These are phyloP conservation scores for Dendrolimus punctatus DNA, from an alignment of 1,140 invertebrate species.

Conservation along the genomic window DNA sequence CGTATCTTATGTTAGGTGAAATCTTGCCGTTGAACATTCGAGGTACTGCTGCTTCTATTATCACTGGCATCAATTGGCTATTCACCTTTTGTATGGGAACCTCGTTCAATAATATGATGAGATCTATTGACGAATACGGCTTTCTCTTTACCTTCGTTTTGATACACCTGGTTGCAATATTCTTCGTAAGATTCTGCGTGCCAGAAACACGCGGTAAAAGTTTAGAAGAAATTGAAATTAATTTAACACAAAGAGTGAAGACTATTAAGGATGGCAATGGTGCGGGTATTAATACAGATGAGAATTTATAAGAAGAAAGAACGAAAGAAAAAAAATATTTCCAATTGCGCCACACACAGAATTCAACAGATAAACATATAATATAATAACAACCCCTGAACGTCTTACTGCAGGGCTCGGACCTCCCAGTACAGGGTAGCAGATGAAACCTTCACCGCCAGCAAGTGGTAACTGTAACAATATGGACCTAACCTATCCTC, in stretches of 20 bases:
- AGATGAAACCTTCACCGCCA: too few relatives aligned
- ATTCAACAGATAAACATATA: too few relatives aligned
- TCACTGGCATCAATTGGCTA: constrained; percentile 90
- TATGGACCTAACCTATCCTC: constrained; percentile 89
- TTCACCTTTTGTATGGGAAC: constrained; percentile 94
- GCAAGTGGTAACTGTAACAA: constrained; percentile 86
- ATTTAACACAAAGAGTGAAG: constrained; percentile 70
- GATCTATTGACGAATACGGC: constrained; percentile 77
- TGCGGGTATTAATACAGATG: too few relatives aligned
- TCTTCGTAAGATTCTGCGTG: constrained; percentile 87
- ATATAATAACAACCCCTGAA: too few relatives aligned
- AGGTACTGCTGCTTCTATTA: constrained; percentile 87
- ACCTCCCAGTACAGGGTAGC: too few relatives aligned
- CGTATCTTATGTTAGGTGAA: constrained; percentile 96
- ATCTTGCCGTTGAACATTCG: constrained; percentile 86
- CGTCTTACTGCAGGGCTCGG: too few relatives aligned
- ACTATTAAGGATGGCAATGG: constrained; percentile 36
- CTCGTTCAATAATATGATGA: constrained; percentile 82
- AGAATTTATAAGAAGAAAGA: too few relatives aligned
- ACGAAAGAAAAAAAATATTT: too few relatives aligned
- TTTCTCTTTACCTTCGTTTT: constrained; percentile 88
- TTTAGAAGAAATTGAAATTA: constrained; percentile 93
- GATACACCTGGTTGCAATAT: constrained; percentile 80
- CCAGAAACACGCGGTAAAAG: too few relatives aligned
- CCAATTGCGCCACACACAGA: too few relatives aligned